Base-by-base conservation (phyloP, 1,140 invertebrate species). In the Sinonovacula constricta region DNA sequence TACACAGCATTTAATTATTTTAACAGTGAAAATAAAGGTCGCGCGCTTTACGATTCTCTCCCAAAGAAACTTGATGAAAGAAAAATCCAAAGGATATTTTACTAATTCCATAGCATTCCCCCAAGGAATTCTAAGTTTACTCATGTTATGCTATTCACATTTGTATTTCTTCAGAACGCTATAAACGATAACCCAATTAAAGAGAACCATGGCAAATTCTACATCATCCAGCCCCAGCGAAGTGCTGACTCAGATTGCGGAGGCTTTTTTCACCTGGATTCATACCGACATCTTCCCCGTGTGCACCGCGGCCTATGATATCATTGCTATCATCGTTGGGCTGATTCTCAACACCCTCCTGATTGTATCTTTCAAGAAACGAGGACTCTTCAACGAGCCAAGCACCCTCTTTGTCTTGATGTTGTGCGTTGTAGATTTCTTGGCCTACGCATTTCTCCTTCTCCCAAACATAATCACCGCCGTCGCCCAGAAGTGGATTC, bases 271-370 rank as follows among this genome's bases (percentile, higher is more conserved):
- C 28, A 54, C 14, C 0, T 75, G 71, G 71, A 49, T 75, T 24
- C 60, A 65, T 2, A 75, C 53, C 30, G 71, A 75, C 56, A 65
- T 75, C 22, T 62, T 75, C 14, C 71, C 71, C 2, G 60, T 65
- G 18, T 75, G 71, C 57, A 63, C 26, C 1, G 71, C 60, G 56
- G 30, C 65, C 5, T 36, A 65, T n/a, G 60, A 75, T 31, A 36
- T 75, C n/a, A 22, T 62, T 26, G 60, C 65, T 22, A 75, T 75
- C 10, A 54, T 75, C 12, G 31, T 65, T n/a, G 71, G 71, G 18
- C 18, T 75, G 1, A 56, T 65, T n/a, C 51, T 75, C 2, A 75
- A 75, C 30, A 62, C 65, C 18, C 24, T 75, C 7, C 45, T 75
- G 4, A 2, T 75, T 24, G 71, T 75, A 7, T 62, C 71, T 0